phyloP scores from a whole-genome alignment of 2,888 invertebrate species.

The Tachina fera region DNA sequence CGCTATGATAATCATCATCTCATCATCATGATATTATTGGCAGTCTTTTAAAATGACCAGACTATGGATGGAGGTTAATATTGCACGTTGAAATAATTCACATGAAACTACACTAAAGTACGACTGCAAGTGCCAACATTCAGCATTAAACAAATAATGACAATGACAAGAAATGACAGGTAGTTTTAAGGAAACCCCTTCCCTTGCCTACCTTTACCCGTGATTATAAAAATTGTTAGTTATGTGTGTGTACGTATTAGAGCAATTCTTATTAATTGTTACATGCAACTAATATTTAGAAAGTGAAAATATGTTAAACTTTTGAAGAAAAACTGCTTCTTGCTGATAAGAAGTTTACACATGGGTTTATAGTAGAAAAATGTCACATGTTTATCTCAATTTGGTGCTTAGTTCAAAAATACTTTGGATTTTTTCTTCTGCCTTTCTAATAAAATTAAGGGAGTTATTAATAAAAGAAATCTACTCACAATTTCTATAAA shows the following conservation, averaged over 20 bases:
- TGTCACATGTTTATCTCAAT: constrained; percentile 52
- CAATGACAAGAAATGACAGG: constrained; percentile 67
- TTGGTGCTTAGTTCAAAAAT: constrained; percentile 50
- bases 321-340: constrained; percentile 35
- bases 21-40: constrained; percentile 71
- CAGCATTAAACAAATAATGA: constrained; percentile 37
- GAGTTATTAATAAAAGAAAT: neutral
- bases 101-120: constrained; percentile 21
- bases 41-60: constrained; percentile 50
- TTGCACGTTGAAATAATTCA: constrained; percentile 61
- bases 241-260: too few relatives aligned
- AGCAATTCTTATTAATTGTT: constrained; percentile 30
- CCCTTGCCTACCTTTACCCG: neutral
- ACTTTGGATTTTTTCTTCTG: constrained; percentile 21
- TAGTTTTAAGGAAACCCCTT: constrained; percentile 40
- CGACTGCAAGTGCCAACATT: constrained; percentile 4
- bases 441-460: neutral
- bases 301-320: constrained; percentile 65
- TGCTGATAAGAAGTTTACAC: constrained; percentile 39
- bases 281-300: constrained; percentile 52
- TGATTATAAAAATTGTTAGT: constrained; percentile 4
- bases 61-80: constrained; percentile 43
- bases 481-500: too few relatives aligned
- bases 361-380: constrained; percentile 40
- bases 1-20: constrained; percentile 63